Conservation (phyloP, 1,140 invertebrate genomes). For the Macrocentrus cingulum region DNA sequence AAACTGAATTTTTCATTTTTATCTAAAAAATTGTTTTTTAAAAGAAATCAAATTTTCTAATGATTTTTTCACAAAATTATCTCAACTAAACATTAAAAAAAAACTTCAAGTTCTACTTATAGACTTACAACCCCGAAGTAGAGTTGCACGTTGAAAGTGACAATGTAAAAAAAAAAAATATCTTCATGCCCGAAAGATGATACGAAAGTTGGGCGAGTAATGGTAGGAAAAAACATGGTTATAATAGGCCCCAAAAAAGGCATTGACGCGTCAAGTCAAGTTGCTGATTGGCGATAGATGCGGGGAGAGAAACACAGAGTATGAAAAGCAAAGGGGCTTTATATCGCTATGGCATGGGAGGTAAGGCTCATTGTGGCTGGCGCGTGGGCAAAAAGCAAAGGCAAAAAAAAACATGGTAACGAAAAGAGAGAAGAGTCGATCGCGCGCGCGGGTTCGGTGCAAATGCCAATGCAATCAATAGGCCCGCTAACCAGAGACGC, state of each 20-base stretch:
- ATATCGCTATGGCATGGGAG: neutral
- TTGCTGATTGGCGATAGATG: constrained; percentile 23
- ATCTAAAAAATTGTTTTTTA: too few species aligned
- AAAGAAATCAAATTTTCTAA: too few species aligned
- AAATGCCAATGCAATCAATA: constrained; percentile 28
- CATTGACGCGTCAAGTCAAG: constrained; percentile 22
- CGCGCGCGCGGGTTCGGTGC: constrained; percentile 6
- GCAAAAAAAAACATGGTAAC: constrained; percentile 16
- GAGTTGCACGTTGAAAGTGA: too few species aligned
- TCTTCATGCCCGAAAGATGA: too few species aligned
- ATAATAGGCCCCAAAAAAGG: constrained; percentile 19
- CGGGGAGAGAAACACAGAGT: neutral
- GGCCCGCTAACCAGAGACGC: constrained; percentile 13
- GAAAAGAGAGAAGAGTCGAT: constrained; percentile 22
- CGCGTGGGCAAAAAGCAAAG: constrained; percentile 23
- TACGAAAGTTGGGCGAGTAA: neutral
- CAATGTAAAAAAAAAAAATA: too few species aligned
- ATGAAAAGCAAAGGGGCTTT: neutral
- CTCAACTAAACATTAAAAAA: too few species aligned
- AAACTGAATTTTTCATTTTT: too few species aligned
- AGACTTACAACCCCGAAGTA: too few species aligned
- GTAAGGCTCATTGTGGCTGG: constrained; percentile 14
- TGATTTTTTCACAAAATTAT: too few species aligned
- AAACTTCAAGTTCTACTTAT: too few species aligned
- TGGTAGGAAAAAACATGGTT: neutral